Base-by-base conservation (phyloP, 2,888 invertebrate species). In the Alcis repandata region DNA sequence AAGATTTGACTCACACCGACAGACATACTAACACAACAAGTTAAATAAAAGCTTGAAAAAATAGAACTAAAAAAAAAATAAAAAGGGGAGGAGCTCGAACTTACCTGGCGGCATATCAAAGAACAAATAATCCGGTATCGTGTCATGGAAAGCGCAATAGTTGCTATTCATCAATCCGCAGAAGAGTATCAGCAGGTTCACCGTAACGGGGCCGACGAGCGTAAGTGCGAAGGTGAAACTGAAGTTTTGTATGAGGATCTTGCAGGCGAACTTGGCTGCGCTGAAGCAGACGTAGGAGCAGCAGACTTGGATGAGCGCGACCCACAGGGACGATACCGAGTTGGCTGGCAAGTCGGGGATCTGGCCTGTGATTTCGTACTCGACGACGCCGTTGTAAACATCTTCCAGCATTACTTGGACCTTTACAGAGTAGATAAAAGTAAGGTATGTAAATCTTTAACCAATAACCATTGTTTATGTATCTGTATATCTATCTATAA, bases 231-330 rank as follows among this genome's bases (percentile, higher is more conserved):
- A 94, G 0, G 98, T 97, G 78, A 97, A 98, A 75, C 98, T 97
- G 83, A 98, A 96, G 59, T 95, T 95, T 85, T 98, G 98, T 82
- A 99, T 98, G 83, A 97, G 95, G 69, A 98, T 96, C 92, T 97
- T 97, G 91, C 97, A 98, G 0, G 98, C 96, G 74, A 97, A 97
- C 90, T 97, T 98, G 4, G 95, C 94, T 69, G 95, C 94, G 19
- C 93, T 92, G 78, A 95, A 96, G 73, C 95, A 95, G 10, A 96
- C 72, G 77, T 97, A 96, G 1, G 96, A 95, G 0, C 95, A 86
- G 0, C 88, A 69, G 0, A 96, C 92, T 85, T 98, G 97, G 33
- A 97, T 92, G 0, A 96, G 69, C 19, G 95, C 90, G 0, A 96
- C 94, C 87, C 95, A 95, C 36, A 96, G 71, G 0, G 95, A 91